Evolutionary conservation across 2,113 vertebrate species (phyloP), one percentile per base, ranked within the genome.

Genomic region (Cranoglanis bouderius): DNA sequence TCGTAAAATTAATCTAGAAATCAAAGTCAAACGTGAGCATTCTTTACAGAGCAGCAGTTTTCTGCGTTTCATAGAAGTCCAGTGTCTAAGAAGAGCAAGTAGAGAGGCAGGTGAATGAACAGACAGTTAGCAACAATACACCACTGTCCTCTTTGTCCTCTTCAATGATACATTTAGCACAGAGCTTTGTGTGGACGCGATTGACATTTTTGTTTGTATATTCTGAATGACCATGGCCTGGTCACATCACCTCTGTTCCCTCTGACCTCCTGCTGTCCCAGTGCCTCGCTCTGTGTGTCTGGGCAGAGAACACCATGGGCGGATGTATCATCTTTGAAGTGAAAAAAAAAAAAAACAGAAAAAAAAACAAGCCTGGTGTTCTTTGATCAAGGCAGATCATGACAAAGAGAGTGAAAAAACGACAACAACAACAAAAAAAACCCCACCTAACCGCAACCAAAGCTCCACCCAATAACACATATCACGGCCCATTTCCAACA

Each of bases 401-500:
- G 57, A 89, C 46, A 67, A 67, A 80, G 40, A 40, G 43, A 70
- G 32, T 35, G 57, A 35, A 32, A 18, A 80, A 84, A 53, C n/a
- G n/a, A n/a, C n/a, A 84, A 16, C 2, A n/a, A 6, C 26, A 26
- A 61, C 5, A 61, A 26, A 57, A 5, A 19, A 57, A 57, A 57
- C 61, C 43, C 43, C 51, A 53, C 38, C n/a, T 9, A 70, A 83
- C 85, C 14, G 51, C 61, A 51, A 72, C 77, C 49, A 82, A 63
- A 57, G 55, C 49, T n/a, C 49, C 61, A 85, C 49, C 83, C 83
- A 74, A 32, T 80, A 85, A 65, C 75, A 53, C 84, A 70, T 65
- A 75, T 63, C 26, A 88, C 12, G 43, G 70, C 53, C 24, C 72
- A 89, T 85, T 89, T 65, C 46, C 77, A 80, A 77, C 82, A 85